Base-by-base conservation (phyloP, 2,797 vertebrate genomes). In the Ataeniobius toweri region DNA sequence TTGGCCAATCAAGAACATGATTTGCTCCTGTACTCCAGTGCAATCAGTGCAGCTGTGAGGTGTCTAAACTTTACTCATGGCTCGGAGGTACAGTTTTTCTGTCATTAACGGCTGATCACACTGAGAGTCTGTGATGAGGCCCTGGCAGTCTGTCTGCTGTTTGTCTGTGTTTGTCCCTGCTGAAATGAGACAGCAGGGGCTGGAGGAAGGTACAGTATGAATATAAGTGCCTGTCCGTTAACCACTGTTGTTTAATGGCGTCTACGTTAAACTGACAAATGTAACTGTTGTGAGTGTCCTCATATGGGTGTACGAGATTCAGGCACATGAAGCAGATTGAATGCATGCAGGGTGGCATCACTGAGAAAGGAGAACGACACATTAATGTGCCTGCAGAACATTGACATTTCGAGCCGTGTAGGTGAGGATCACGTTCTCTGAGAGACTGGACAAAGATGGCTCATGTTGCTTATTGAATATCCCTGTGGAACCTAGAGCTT, bases 161-260 rank as follows among this genome's bases (percentile, higher is more conserved):
- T 81, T 83, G 67, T 89, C 82, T 87, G 73, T 93, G 83, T 82
- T 73, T 80, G 74, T 82, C 81, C 84, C 86, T 86, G 91, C 89
- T 86, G 81, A 86, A 83, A 81, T 82, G 84, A 84, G 83, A 85
- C 80, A 90, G 93, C 88, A 83, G 90, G 58, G 89, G 90, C 89
- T 73, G 76, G 83, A 83, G 75, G 81, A 91, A 94, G 95, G 94
- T 95, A 95, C 78, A 91, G 92, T 92, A 91, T 91, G 86, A 87
- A 89, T 88, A 90, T 92, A 86, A 87, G 86, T 90, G 82, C 85
- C 85, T 91, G 88, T 92, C 88, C 83, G 91, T 89, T 82, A 88
- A 87, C 83, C 87, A 73, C 69, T 85, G 91, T 94, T 89, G 83
- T 86, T 90, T 85, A 73, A 83, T 80, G 88, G 88, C 77, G 88